Percentiles rank a stretch among this genome's conserved stretches.
Conservation (phyloP, 1,140 invertebrate genomes). For the Zaprionus taronus region DNA sequence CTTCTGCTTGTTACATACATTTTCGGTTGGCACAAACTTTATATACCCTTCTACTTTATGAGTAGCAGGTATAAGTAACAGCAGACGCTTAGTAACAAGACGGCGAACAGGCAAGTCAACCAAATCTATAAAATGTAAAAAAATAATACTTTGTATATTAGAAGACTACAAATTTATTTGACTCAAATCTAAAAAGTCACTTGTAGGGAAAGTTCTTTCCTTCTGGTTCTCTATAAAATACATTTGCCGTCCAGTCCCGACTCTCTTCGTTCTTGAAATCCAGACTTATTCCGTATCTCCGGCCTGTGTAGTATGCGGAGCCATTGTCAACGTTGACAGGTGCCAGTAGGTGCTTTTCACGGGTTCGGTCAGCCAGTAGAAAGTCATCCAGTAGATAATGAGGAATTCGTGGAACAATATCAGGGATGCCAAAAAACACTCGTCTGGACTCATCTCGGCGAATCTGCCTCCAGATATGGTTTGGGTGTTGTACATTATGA, state of each 20-base stretch:
- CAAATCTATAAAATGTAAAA: background rate
- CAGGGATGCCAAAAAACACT: conserved; percentile 53
- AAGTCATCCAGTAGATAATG: conserved; percentile 68
- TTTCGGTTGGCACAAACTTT: too few species aligned
- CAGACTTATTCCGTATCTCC: background rate
- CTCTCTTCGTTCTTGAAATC: background rate
- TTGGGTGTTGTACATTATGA: conserved; percentile 69
- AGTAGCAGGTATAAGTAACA: too few species aligned
- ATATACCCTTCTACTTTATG: too few species aligned
- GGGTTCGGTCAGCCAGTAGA: conserved; percentile 31
- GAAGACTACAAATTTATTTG: background rate
- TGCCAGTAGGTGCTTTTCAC: too few species aligned
- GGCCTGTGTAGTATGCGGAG: too few species aligned
- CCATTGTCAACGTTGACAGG: too few species aligned
- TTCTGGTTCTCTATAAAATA: too few species aligned
- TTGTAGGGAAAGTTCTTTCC: background rate
- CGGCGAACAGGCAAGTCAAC: too few species aligned
- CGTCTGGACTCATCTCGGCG: conserved; percentile 69
- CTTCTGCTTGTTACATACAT: too few species aligned
- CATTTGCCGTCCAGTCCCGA: too few species aligned
- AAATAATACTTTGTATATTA: background rate
- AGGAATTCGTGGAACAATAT: conserved; percentile 75
- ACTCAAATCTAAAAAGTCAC: background rate
- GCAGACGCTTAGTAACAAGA: too few species aligned
- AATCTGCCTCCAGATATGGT: conserved; percentile 66